Conservation (phyloP, 2,113 vertebrate species). For the Hiodon alosoides region DNA sequence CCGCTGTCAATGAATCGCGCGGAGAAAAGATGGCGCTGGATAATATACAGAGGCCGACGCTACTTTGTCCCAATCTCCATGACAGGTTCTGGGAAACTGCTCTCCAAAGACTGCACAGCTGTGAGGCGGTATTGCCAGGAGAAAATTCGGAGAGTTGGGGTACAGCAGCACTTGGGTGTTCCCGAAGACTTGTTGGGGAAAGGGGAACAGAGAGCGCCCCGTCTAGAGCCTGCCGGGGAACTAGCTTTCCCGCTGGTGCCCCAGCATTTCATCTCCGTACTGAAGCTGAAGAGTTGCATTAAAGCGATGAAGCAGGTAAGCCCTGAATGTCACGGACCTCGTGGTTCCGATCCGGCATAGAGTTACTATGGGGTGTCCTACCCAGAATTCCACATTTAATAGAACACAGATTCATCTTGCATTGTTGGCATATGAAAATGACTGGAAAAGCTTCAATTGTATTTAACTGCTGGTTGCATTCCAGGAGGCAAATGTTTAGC, state of each 20-base stretch:
- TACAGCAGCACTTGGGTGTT: too few relatives aligned
- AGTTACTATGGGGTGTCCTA: too few relatives aligned
- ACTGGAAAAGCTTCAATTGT: too few relatives aligned
- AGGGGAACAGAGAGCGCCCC: neutral
- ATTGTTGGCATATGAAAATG: too few relatives aligned
- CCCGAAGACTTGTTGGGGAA: neutral
- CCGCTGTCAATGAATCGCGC: neutral
- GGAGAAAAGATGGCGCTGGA: neutral
- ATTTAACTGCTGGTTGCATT: too few relatives aligned
- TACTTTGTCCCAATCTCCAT: neutral
- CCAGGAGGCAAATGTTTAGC: too few relatives aligned
- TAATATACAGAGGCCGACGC: neutral
- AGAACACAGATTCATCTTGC: too few relatives aligned
- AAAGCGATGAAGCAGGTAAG: constrained; percentile 52
- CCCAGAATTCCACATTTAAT: too few relatives aligned
- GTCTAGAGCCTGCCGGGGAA: neutral
- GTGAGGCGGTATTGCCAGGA: constrained; percentile 6
- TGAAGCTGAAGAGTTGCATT: constrained; percentile 46
- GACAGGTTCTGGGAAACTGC: neutral
- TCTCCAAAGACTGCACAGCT: neutral
- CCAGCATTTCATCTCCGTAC: constrained; percentile 40
- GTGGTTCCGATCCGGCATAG: too few relatives aligned
- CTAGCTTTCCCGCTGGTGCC: constrained; percentile 40
- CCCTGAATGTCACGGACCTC: neutral
- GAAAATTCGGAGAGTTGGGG: neutral